These are phyloP conservation scores for Kradibia gibbosae DNA, from an alignment of 1,140 invertebrate genomes.

Conservation along the genomic window DNA sequence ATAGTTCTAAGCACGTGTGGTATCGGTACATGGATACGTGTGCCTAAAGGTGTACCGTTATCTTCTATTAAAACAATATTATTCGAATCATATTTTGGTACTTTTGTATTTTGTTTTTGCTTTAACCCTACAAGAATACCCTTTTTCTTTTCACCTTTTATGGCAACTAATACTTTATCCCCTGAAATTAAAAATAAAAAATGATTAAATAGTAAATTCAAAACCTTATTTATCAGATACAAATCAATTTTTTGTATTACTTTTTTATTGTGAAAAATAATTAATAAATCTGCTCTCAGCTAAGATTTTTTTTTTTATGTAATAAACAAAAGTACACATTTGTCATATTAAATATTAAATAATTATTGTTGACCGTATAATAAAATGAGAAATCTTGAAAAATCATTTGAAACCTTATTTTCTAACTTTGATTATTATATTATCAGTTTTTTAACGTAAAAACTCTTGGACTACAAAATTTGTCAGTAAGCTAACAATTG, in stretches of 20 bases:
- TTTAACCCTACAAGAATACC: conserved; percentile 95
- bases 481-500: too few relatives aligned
- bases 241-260: neutral
- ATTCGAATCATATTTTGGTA: conserved; percentile 96
- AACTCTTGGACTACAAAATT: too few relatives aligned
- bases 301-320: too few relatives aligned
- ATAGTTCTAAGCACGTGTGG: conserved; percentile 92
- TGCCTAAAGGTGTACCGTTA: conserved; percentile 93
- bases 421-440: too few relatives aligned
- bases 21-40: conserved; percentile 94
- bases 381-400: too few relatives aligned
- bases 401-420: too few relatives aligned
- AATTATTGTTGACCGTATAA: too few relatives aligned
- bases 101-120: conserved; percentile 84
- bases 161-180: conserved; percentile 93
- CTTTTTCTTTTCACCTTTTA: conserved; percentile 97
- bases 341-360: too few relatives aligned
- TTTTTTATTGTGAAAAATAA: neutral
- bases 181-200: conserved; percentile 74
- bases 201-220: neutral
- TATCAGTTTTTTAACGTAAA: too few relatives aligned
- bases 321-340: too few relatives aligned
- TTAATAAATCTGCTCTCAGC: too few relatives aligned
- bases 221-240: neutral
- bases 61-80: conserved; percentile 98